Evolutionary conservation across 2,113 vertebrate species (phyloP).

Genomic region (Melanerpes formicivorus): DNA sequence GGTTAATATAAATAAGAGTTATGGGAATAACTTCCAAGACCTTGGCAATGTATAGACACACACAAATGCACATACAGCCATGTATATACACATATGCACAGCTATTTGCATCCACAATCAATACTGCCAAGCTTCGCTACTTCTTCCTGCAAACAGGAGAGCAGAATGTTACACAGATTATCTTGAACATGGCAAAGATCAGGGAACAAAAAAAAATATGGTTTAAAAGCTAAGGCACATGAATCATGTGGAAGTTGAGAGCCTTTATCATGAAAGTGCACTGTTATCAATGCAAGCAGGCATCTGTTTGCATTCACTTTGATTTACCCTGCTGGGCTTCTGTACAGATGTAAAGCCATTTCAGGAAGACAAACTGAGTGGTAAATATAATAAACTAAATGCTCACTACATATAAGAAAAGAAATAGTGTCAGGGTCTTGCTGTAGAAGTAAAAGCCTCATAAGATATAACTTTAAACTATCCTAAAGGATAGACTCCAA

Average conservation of each 20-base stretch:
- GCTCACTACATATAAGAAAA: neutral
- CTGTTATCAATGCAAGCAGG: conserved; percentile 13
- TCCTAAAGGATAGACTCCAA: neutral
- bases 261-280: neutral
- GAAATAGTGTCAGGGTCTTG: neutral
- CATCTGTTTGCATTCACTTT: conserved; percentile 3
- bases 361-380: conserved; percentile 44
- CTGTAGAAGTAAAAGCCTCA: neutral
- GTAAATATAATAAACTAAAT: conserved; percentile 46
- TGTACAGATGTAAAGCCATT: conserved; percentile 41
- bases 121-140: neutral
- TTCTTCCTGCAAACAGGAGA: neutral
- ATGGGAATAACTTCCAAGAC: neutral
- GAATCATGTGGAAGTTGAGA: neutral
- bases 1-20: neutral
- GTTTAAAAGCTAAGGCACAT: neutral
- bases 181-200: neutral
- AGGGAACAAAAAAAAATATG: neutral
- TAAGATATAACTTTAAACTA: neutral
- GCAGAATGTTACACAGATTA: neutral
- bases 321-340: neutral
- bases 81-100: neutral
- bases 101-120: neutral
- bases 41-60: neutral
- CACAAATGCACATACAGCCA: neutral